Conservation (phyloP, 2,888 invertebrate genomes). For the Apamea crenata region DNA sequence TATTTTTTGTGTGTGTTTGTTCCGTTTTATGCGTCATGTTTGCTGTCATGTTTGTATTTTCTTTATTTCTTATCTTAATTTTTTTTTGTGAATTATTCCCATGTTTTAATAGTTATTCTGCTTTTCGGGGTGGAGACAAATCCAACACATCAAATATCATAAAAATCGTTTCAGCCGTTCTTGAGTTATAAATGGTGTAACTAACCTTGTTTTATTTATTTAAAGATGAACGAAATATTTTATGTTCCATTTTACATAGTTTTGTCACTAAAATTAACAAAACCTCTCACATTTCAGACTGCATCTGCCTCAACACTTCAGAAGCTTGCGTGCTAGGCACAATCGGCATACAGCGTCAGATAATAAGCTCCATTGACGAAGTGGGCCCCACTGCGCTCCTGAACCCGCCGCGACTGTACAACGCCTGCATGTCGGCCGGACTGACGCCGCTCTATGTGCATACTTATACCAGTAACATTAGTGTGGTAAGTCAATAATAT, state of each 20-base stretch:
- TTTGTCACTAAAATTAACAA: neutral
- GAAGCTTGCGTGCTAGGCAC: slow-evolving; percentile 88
- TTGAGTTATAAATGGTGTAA: too few species aligned
- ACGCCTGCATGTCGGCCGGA: slow-evolving; percentile 90
- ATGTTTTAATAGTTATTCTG: too few species aligned
- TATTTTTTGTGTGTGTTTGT: too few species aligned
- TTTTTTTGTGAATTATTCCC: too few species aligned
- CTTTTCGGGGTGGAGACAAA: too few species aligned
- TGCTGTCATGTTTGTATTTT: too few species aligned
- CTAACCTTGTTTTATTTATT: too few species aligned
- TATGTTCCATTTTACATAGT: neutral
- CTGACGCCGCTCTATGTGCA: slow-evolving; percentile 91
- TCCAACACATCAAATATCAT: too few species aligned
- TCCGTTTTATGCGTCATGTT: too few species aligned
- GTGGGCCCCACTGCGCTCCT: slow-evolving; percentile 91
- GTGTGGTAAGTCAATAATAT: slow-evolving; percentile 71
- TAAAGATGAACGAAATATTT: too few species aligned
- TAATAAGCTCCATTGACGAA: slow-evolving; percentile 90
- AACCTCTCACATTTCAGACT: slow-evolving; percentile 78
- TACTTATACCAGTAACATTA: slow-evolving; percentile 62
- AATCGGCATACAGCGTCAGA: slow-evolving; percentile 91
- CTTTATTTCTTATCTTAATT: too few species aligned
- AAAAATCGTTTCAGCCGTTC: too few species aligned
- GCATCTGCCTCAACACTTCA: slow-evolving; percentile 89
- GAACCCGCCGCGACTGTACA: slow-evolving; percentile 90